Percentiles rank a stretch among this genome's conserved stretches.
Evolutionary conservation across 1,140 invertebrate species (phyloP).

Genomic region (Berghia stephanieae): DNA sequence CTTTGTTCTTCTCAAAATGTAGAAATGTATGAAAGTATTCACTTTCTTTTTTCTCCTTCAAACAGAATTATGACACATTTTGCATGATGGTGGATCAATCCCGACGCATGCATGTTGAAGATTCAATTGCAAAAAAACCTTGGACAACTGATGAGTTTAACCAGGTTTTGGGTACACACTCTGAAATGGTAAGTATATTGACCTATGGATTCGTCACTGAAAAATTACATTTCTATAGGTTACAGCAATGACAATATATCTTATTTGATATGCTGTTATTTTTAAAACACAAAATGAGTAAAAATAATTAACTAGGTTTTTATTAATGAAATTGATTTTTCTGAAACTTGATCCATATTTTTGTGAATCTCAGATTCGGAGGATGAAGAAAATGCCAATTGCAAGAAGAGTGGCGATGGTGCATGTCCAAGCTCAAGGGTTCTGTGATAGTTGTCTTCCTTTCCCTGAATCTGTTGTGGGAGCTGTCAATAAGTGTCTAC

Average conservation of each 20-base stretch:
- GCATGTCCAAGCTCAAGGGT: constrained; percentile 51
- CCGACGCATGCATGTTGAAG: constrained; percentile 55
- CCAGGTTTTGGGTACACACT: constrained; percentile 58
- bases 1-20: background rate
- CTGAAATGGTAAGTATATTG: constrained; percentile 56
- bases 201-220: background rate
- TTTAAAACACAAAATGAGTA: too few relatives aligned
- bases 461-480: constrained; percentile 55
- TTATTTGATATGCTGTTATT: background rate
- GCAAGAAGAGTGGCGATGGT: constrained; percentile 56
- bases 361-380: constrained; percentile 44
- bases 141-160: constrained; percentile 65
- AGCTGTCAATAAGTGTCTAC: constrained; percentile 53
- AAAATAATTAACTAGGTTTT: background rate
- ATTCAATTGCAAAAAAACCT: constrained; percentile 52
- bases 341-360: background rate
- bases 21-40: too few relatives aligned
- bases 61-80: constrained; percentile 61
- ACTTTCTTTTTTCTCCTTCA: too few relatives aligned
- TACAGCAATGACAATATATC: background rate
- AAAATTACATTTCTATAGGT: too few relatives aligned
- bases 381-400: constrained; percentile 60
- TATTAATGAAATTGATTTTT: background rate
- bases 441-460: constrained; percentile 57
- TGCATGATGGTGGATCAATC: constrained; percentile 65